These are phyloP conservation scores for Oophaga pumilio DNA, from an alignment of 2,113 vertebrate genomes.

Conservation along the genomic window DNA sequence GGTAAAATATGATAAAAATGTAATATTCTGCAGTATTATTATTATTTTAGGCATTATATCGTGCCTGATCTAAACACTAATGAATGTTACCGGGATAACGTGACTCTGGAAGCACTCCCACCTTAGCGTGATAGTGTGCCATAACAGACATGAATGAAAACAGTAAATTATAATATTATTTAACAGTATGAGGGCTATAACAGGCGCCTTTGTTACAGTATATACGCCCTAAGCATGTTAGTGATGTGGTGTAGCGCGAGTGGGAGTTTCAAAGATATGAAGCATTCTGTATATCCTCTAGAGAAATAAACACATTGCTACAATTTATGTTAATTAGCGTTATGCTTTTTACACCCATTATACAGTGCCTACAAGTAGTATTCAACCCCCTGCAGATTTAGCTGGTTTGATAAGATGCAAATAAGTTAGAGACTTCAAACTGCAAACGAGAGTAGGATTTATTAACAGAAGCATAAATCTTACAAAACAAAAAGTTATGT, in stretches of 20 bases:
- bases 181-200: background rate
- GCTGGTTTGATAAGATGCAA: too few species aligned
- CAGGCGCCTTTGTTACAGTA: background rate
- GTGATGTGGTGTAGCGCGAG: background rate
- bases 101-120: background rate
- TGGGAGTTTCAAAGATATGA: conserved; percentile 14
- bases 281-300: background rate
- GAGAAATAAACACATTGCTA: background rate
- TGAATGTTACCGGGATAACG: background rate
- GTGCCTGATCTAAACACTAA: background rate
- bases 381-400: too few species aligned
- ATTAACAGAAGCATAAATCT: too few species aligned
- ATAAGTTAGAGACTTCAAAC: too few species aligned
- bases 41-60: background rate
- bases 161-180: background rate
- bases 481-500: too few species aligned
- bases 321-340: background rate
- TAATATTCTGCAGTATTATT: background rate
- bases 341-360: background rate
- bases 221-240: background rate
- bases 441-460: too few species aligned
- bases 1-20: background rate
- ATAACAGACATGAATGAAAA: background rate
- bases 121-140: background rate
- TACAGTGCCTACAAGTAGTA: too few species aligned